Conservation (phyloP, 2,113 vertebrate genomes). For the Sterrhoptilus dennistouni region DNA sequence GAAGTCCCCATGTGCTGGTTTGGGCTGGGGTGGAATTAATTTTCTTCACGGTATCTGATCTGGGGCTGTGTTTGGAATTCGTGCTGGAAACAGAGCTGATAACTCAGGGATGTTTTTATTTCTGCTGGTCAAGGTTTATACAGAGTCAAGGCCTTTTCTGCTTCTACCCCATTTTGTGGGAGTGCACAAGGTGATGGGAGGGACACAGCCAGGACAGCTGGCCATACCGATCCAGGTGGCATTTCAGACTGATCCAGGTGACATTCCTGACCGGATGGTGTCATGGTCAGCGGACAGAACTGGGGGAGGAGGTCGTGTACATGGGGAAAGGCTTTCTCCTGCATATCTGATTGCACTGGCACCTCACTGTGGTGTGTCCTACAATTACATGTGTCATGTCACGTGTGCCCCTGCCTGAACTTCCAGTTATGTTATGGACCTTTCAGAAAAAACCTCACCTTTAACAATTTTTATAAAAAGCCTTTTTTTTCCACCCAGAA, state of each 20-base stretch:
- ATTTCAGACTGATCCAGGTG: background rate
- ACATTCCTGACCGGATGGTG: fast-evolving
- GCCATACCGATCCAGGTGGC: fast-evolving
- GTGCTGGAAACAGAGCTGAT: background rate
- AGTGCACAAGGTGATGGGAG: background rate
- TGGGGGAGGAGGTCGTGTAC: fast-evolving
- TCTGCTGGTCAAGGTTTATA: background rate
- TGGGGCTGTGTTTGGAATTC: background rate
- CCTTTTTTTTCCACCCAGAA: background rate
- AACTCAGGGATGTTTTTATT: background rate
- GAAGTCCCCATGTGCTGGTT: background rate
- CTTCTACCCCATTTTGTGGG: background rate
- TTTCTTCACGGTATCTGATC: background rate
- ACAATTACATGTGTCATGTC: no score
- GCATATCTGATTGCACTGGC: background rate
- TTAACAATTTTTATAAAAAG: background rate
- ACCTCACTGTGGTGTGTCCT: background rate
- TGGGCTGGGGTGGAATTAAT: background rate
- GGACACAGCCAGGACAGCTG: background rate
- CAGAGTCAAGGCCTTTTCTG: background rate
- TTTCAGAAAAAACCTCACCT: background rate
- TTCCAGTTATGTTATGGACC: background rate
- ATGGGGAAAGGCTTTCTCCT: background rate
- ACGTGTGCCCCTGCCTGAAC: background rate
- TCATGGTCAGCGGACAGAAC: background rate